phyloP scores from a whole-genome alignment of 2,797 vertebrate species.

The Amniataba percoides region DNA sequence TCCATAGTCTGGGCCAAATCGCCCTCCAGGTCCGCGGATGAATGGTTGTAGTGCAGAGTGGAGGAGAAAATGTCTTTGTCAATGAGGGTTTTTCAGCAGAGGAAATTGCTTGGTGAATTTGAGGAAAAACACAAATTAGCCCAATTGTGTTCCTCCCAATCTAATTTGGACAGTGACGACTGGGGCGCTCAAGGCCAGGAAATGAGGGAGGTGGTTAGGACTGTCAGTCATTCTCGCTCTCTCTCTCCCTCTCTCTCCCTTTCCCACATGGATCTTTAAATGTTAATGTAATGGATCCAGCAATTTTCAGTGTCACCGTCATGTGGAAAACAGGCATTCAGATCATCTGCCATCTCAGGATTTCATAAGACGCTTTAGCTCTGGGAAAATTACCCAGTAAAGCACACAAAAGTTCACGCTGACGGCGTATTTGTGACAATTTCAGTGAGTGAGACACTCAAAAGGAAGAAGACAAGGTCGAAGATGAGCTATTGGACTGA shows the following conservation, averaged over 20 bases:
- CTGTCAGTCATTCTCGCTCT: constrained; percentile 40
- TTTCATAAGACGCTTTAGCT: constrained; percentile 13
- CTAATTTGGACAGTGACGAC: constrained; percentile 66
- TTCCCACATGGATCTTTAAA: constrained; percentile 33
- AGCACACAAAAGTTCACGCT: not conserved
- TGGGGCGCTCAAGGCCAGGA: constrained; percentile 55
- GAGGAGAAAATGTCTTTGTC: constrained; percentile 68
- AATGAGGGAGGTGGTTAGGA: constrained; percentile 55
- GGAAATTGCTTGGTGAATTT: constrained; percentile 77
- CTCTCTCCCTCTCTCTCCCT: not conserved
- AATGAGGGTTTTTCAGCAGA: constrained; percentile 63
- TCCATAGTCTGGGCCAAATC: constrained; percentile 39
- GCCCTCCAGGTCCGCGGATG: constrained; percentile 33
- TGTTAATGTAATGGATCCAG: constrained; percentile 47
- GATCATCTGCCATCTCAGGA: constrained; percentile 15
- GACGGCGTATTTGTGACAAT: not conserved
- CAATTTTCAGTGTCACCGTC: constrained; percentile 51
- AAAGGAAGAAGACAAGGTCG: not conserved
- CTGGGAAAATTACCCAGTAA: constrained; percentile 1
- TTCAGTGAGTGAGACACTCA: constrained; percentile 11
- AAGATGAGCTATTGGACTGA: not conserved
- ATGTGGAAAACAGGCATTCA: constrained; percentile 25
- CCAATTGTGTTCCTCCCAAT: constrained; percentile 68
- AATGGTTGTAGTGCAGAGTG: constrained; percentile 52
- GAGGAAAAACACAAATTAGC: constrained; percentile 80